Evolutionary conservation across 1,140 invertebrate species (phyloP).

Genomic region (Drosophila simulans): DNA sequence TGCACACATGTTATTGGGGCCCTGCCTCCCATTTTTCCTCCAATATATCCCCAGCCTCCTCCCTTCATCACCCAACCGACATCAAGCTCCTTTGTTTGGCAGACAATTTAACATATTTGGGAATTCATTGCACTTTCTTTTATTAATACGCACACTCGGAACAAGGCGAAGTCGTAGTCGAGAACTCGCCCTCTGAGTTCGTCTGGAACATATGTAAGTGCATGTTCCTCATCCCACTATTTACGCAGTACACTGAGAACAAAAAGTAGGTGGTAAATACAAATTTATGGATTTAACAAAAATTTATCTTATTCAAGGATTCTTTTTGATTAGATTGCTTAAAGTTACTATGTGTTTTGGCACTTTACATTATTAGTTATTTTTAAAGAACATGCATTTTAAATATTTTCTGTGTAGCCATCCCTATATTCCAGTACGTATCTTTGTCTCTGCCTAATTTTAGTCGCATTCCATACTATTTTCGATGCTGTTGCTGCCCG

Average conservation of each 20-base stretch:
- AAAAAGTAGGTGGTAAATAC: not conserved
- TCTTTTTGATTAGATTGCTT: no score
- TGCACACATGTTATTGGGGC: constrained; percentile 69
- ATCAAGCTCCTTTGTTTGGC: constrained; percentile 70
- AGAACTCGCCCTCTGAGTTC: constrained; percentile 50
- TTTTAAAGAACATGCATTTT: no score
- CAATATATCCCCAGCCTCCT: not conserved
- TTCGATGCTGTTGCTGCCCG: constrained; percentile 21
- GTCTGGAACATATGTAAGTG: constrained; percentile 75
- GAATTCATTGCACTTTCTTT: constrained; percentile 83
- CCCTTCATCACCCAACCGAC: not conserved
- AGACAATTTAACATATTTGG: constrained; percentile 82
- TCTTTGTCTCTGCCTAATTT: constrained; percentile 67
- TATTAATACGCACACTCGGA: constrained; percentile 72
- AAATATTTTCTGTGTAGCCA: not conserved
- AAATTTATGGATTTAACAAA: no score
- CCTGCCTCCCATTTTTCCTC: constrained; percentile 3
- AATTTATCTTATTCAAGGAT: no score
- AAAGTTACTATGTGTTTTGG: no score
- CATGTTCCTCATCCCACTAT: constrained; percentile 3
- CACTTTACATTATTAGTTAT: no score
- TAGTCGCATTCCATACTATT: constrained; percentile 78
- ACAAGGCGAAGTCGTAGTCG: constrained; percentile 40
- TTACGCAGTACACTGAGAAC: constrained; percentile 1
- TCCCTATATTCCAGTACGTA: constrained; percentile 32